These are phyloP conservation scores for Dryobates pubescens DNA, from an alignment of 2,797 vertebrate genomes.

Conservation along the genomic window DNA sequence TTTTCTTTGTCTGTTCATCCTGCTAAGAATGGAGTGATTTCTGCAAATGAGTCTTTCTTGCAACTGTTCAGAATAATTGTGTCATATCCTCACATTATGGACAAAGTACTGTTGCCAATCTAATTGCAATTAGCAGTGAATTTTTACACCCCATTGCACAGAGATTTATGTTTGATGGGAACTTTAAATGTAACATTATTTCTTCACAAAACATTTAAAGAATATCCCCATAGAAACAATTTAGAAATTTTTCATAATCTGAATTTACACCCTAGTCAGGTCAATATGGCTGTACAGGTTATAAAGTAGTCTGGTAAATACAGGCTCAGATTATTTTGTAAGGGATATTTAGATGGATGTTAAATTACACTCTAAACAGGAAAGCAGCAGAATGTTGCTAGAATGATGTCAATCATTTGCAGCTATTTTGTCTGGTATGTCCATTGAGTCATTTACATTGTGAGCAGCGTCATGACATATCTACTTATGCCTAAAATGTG, in stretches of 20 bases:
- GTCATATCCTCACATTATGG: conserved; percentile 30
- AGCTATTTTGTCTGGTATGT: not conserved
- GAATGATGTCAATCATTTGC: not conserved
- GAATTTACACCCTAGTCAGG: not conserved
- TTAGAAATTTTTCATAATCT: conserved; percentile 24
- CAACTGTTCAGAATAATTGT: conserved; percentile 33
- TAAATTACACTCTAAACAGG: not conserved
- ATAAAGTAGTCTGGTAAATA: not conserved
- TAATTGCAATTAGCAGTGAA: conserved; percentile 68
- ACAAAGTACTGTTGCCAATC: conserved; percentile 49
- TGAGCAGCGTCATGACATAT: not conserved
- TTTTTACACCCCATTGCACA: conserved; percentile 56
- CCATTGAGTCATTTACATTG: not conserved
- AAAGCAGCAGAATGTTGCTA: not conserved
- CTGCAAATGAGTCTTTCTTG: conserved; percentile 42
- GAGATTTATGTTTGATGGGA: conserved; percentile 58
- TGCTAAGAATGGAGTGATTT: conserved; percentile 44
- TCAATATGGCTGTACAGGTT: not conserved
- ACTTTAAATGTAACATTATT: conserved; percentile 27
- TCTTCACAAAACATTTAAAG: conserved; percentile 49
- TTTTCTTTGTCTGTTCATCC: not conserved
- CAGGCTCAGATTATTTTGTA: not conserved
- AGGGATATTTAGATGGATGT: not conserved
- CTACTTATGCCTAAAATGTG: not conserved
- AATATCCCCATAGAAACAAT: conserved; percentile 17